Conservation (phyloP, 2,113 vertebrate genomes). For the Oryzias javanicus region DNA sequence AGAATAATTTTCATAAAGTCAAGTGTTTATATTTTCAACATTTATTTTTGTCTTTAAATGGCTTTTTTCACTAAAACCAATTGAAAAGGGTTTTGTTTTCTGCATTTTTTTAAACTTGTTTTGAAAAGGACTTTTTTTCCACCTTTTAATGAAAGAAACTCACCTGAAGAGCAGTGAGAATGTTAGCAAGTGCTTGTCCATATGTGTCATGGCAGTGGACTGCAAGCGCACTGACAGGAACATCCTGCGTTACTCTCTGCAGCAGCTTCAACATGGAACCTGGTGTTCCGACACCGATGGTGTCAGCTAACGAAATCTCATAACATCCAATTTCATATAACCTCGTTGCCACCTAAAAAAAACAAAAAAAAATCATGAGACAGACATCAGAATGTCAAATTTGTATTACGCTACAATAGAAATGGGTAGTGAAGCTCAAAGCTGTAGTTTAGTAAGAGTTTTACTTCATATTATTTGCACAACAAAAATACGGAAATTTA, state of each 20-base stretch:
- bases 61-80: too few relatives aligned
- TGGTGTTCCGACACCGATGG: slow-evolving; percentile 89
- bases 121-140: neutral
- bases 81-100: too few relatives aligned
- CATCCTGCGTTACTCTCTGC: slow-evolving; percentile 86
- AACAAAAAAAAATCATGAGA: neutral
- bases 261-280: slow-evolving; percentile 89
- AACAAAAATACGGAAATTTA: too few relatives aligned
- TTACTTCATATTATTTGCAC: too few relatives aligned
- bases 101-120: neutral
- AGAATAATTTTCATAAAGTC: too few relatives aligned
- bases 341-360: slow-evolving; percentile 85
- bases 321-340: slow-evolving; percentile 92
- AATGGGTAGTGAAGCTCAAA: too few relatives aligned
- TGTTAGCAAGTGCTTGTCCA: slow-evolving; percentile 92
- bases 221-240: slow-evolving; percentile 83
- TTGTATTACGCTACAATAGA: too few relatives aligned
- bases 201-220: slow-evolving; percentile 96
- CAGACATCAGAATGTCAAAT: neutral
- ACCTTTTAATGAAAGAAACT: slow-evolving; percentile 13
- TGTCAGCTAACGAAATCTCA: slow-evolving; percentile 92
- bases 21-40: too few relatives aligned
- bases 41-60: too few relatives aligned
- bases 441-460: too few relatives aligned
- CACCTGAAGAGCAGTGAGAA: slow-evolving; percentile 94